Conservation (phyloP, 1,140 invertebrate genomes). For the Bombus turneri region DNA sequence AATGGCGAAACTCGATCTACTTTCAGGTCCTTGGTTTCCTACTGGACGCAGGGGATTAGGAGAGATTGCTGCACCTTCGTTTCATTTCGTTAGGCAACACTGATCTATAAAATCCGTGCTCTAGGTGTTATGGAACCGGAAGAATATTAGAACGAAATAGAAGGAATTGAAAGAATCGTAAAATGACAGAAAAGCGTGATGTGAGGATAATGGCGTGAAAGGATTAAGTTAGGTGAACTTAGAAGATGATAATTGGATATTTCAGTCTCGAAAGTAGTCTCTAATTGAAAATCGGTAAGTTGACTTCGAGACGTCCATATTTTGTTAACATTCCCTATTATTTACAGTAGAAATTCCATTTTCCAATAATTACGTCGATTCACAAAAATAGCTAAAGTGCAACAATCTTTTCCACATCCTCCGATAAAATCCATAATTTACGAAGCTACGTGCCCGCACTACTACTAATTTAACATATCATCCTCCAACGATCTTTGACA, state of each 20-base stretch:
- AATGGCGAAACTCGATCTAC: background rate
- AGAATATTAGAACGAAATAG: background rate
- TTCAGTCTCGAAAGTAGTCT: background rate
- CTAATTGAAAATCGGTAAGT: background rate
- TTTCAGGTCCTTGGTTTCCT: background rate
- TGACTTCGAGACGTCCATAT: background rate
- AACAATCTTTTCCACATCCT: accelerated
- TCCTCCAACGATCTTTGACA: too few species aligned
- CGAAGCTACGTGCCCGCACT: too few species aligned
- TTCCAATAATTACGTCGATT: background rate
- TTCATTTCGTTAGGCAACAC: background rate
- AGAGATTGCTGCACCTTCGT: background rate
- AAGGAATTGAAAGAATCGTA: background rate
- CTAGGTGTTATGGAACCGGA: background rate
- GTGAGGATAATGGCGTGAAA: background rate
- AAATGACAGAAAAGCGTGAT: background rate
- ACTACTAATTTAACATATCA: too few species aligned
- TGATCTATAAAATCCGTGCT: background rate
- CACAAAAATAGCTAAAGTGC: too few species aligned
- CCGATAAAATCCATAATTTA: too few species aligned
- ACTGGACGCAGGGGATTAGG: background rate
- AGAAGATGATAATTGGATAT: background rate
- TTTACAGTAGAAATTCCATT: background rate
- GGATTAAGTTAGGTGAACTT: background rate
- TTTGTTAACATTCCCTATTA: background rate